These are phyloP conservation scores for Setophaga kirtlandii DNA, from an alignment of 2,113 vertebrate genomes.

Conservation along the genomic window DNA sequence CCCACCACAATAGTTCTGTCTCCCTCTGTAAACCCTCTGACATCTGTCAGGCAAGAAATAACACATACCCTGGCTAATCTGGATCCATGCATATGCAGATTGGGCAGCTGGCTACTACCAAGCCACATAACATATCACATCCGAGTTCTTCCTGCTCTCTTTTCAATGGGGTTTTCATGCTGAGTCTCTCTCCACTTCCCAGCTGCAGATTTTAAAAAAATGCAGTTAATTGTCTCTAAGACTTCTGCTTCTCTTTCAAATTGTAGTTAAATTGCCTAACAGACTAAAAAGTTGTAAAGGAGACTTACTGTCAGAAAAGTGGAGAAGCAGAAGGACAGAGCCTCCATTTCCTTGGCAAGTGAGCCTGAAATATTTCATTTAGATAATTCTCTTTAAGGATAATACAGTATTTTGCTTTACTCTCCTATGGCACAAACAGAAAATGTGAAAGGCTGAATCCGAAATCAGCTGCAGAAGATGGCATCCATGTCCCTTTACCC, in stretches of 20 bases:
- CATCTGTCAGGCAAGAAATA: constrained; percentile 67
- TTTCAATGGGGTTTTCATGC: constrained; percentile 52
- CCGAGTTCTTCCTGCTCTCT: constrained; percentile 26
- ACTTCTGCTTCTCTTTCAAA: constrained; percentile 15
- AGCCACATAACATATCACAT: constrained; percentile 31
- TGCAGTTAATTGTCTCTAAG: constrained; percentile 26
- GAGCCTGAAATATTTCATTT: not conserved
- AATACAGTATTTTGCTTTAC: not conserved
- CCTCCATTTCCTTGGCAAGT: not conserved
- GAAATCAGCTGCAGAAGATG: not conserved
- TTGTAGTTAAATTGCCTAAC: not conserved
- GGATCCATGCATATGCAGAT: constrained; percentile 68
- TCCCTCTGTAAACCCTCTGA: constrained; percentile 49
- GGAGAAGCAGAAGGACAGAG: not conserved
- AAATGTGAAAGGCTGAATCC: not conserved
- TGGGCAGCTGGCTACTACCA: constrained; percentile 68
- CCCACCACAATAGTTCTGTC: constrained; percentile 44
- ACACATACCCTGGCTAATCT: constrained; percentile 50
- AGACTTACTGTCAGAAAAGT: not conserved
- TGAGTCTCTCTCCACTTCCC: constrained; percentile 56
- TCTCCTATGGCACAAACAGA: not conserved
- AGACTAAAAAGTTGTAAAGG: not conserved
- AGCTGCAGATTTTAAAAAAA: constrained; percentile 53
- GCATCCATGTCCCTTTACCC: not conserved
- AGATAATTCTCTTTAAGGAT: not conserved